phyloP scores from a whole-genome alignment of 2,113 vertebrate genomes.

The Corythaeola cristata region DNA sequence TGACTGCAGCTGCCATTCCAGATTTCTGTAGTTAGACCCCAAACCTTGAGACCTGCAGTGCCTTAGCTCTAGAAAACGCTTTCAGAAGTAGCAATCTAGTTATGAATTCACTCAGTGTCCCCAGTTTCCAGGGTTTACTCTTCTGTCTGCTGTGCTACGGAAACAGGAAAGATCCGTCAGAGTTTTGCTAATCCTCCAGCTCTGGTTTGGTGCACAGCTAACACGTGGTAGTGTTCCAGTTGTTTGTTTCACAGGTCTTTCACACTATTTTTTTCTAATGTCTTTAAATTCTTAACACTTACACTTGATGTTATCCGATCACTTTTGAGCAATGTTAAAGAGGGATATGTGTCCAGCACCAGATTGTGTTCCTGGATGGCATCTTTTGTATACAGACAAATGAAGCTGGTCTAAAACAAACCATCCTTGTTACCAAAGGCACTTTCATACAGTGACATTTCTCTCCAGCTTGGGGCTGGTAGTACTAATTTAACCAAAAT shows the following conservation, averaged over 20 bases:
- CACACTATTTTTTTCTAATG: background rate
- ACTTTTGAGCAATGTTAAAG: background rate
- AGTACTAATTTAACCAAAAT: background rate
- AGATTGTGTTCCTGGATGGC: background rate
- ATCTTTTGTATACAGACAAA: background rate
- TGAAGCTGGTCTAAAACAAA: background rate
- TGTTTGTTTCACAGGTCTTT: background rate
- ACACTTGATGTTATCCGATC: background rate
- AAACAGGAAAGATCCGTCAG: background rate
- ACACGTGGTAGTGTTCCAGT: rapidly evolving
- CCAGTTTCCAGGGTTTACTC: background rate
- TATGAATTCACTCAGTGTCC: background rate
- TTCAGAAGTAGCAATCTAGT: background rate
- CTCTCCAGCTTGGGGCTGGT: rapidly evolving
- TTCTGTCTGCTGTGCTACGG: background rate
- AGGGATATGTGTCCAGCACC: background rate
- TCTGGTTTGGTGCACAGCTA: background rate
- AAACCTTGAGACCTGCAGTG: background rate
- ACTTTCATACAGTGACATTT: background rate
- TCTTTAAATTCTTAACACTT: background rate
- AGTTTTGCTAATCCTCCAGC: background rate
- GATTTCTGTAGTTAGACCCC: background rate
- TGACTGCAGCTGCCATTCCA: background rate
- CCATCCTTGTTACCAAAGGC: background rate
- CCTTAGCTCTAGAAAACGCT: background rate